phyloP scores from a whole-genome alignment of 2,113 vertebrate species.

The Nibea albiflora region DNA sequence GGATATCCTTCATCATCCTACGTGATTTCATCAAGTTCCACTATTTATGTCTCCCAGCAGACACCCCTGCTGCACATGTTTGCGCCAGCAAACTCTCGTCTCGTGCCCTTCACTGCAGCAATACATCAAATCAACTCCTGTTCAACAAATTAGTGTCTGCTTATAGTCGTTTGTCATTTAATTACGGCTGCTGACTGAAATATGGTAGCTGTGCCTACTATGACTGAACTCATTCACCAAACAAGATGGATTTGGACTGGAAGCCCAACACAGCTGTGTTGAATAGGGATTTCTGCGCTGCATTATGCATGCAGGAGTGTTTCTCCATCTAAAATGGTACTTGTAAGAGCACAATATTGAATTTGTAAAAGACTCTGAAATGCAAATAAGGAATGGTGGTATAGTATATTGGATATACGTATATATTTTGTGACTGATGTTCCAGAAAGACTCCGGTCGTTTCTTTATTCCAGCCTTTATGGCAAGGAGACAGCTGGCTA shows the following conservation, averaged over 20 bases:
- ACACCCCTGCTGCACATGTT: constrained; percentile 23
- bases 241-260: constrained; percentile 42
- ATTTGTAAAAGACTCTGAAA: constrained; percentile 68
- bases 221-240: constrained; percentile 24
- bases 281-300: constrained; percentile 29
- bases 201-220: constrained; percentile 12
- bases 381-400: constrained; percentile 55
- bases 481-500: constrained; percentile 56
- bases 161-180: constrained; percentile 41
- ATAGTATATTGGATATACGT: constrained; percentile 21
- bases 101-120: constrained; percentile 2
- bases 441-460: constrained; percentile 39
- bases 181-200: constrained; percentile 50
- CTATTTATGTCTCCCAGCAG: constrained; percentile 2
- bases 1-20: not conserved
- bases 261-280: constrained; percentile 40
- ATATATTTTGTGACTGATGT: constrained; percentile 59
- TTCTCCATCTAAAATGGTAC: constrained; percentile 33
- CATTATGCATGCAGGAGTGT: constrained; percentile 58
- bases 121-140: constrained; percentile 43
- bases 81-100: constrained; percentile 17
- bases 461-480: constrained; percentile 59
- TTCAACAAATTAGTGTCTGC: constrained; percentile 40
- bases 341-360: constrained; percentile 54
- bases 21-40: constrained; percentile 11